Evolutionary conservation across 2,113 vertebrate genomes (phyloP).

Genomic region (Otocyon megalotis): DNA sequence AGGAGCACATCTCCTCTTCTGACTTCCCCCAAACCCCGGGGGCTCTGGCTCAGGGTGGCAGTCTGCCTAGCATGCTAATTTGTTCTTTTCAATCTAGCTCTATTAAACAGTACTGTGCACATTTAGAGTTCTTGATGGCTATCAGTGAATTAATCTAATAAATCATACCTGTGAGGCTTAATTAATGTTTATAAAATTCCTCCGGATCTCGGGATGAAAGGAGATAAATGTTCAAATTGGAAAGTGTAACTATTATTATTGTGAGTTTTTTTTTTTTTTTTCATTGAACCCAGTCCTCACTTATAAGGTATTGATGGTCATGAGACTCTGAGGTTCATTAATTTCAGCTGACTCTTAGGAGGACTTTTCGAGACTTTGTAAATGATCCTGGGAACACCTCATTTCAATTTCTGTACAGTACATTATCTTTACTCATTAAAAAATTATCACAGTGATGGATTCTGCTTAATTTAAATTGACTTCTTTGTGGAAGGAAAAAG

Average conservation of each 20-base stretch:
- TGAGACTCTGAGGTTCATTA: conserved; percentile 73
- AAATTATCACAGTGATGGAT: conserved; percentile 84
- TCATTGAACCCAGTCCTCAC: not conserved
- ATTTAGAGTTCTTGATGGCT: not conserved
- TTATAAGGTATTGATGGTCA: not conserved
- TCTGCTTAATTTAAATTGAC: conserved; percentile 84
- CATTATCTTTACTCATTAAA: conserved; percentile 85
- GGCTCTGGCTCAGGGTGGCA: not conserved
- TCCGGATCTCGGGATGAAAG: conserved; percentile 61
- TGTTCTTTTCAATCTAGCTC: not conserved
- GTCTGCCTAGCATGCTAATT: conserved; percentile 12
- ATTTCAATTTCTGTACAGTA: conserved; percentile 81
- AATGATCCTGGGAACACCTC: conserved; percentile 81
- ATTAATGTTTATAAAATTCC: conserved; percentile 78
- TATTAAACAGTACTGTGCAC: not conserved
- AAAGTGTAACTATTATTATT: conserved; percentile 65
- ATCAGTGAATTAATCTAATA: conserved; percentile 66
- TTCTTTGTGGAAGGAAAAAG: conserved; percentile 77
- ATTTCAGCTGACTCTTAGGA: conserved; percentile 74
- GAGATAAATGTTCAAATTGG: conserved; percentile 42
- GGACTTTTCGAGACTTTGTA: conserved; percentile 62
- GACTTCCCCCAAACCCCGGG: not conserved
- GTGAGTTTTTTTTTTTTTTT: not conserved
- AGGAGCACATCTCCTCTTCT: not conserved
- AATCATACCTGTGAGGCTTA: conserved; percentile 75